Percentiles rank a stretch among this genome's conserved stretches.
Evolutionary conservation across 1,140 invertebrate species (phyloP).

Genomic region (Lamellibrachia luymesi): DNA sequence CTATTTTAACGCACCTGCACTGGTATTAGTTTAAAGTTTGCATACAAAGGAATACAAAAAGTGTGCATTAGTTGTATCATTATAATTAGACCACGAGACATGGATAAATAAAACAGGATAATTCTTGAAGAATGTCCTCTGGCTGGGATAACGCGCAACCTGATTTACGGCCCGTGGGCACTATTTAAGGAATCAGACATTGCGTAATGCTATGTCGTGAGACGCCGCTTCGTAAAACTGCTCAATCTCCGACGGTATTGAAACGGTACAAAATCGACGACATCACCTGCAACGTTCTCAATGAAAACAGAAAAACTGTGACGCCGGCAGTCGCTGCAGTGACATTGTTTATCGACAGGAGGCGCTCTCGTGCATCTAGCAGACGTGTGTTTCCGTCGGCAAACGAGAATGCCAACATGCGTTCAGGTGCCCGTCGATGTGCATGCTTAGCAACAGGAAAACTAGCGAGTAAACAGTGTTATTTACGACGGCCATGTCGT

Average conservation of each 20-base stretch:
- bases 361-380: background rate
- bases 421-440: background rate
- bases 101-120: no score
- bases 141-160: no score
- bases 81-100: no score
- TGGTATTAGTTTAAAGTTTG: background rate
- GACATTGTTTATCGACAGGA: no score
- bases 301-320: background rate
- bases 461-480: background rate
- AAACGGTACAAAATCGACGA: background rate
- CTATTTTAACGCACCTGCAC: background rate
- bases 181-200: background rate
- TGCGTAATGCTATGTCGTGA: background rate
- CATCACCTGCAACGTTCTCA: background rate
- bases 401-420: background rate
- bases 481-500: no score
- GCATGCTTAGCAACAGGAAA: background rate
- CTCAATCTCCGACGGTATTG: background rate
- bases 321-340: no score
- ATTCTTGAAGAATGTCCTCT: no score
- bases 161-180: no score
- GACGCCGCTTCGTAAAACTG: background rate
- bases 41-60: no score
- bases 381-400: background rate
- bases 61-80: no score